Evolutionary conservation across 2,113 vertebrate genomes (phyloP).

Genomic region (Mastomys natalensis): DNA sequence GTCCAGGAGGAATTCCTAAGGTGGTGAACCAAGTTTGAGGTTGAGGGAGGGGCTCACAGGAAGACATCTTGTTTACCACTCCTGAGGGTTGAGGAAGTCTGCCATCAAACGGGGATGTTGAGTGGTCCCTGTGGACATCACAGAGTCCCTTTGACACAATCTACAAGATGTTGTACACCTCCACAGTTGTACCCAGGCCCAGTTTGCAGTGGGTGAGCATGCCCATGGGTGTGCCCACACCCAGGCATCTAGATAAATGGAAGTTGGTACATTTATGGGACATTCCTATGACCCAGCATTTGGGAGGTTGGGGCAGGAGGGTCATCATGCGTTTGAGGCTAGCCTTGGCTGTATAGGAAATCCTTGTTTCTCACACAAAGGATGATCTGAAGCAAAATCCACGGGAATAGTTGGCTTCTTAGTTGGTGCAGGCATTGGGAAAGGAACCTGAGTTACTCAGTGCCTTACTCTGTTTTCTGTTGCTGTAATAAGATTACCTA

Average conservation of each 20-base stretch:
- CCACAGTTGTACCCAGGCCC: not conserved
- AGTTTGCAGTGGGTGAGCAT: not conserved
- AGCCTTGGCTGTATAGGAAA: not conserved
- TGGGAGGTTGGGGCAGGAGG: not conserved
- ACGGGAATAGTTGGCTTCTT: not conserved
- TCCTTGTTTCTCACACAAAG: not conserved
- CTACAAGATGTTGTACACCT: not conserved
- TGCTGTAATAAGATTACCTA: not conserved
- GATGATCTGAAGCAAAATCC: not conserved
- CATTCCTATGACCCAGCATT: not conserved
- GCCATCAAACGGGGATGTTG: not conserved
- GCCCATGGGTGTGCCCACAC: too few relatives aligned
- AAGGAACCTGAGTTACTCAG: not conserved
- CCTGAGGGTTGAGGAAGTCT: not conserved
- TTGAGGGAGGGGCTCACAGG: not conserved
- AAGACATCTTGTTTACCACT: not conserved
- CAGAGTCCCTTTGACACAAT: rapidly evolving
- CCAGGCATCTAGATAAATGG: not conserved
- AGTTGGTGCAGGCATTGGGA: too few relatives aligned
- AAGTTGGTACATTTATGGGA: not conserved
- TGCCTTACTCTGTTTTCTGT: not conserved
- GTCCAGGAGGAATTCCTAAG: not conserved
- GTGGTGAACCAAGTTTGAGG: not conserved
- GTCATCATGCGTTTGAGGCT: not conserved
- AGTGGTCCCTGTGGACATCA: not conserved